Evolutionary conservation across 1,140 invertebrate species (phyloP).

Genomic region (Sitophilus oryzae): DNA sequence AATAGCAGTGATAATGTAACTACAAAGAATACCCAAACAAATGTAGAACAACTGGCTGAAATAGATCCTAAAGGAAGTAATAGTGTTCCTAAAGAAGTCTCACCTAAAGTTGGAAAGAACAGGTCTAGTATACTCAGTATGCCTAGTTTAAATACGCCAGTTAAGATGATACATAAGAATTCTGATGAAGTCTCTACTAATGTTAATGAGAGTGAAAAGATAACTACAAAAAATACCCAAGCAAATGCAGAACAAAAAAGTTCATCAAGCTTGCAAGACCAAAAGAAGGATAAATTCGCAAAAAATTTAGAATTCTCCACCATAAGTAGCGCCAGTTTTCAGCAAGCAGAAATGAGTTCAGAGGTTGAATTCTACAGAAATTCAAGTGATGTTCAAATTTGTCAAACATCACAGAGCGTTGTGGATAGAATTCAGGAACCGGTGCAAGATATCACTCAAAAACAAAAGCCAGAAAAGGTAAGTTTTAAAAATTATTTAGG

Average conservation of each 20-base stretch:
- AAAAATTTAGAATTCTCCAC: slow-evolving; percentile 19
- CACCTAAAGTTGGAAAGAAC: not conserved
- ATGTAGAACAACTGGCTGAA: not conserved
- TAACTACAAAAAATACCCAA: no score
- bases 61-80: not conserved
- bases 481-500: no score
- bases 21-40: not conserved
- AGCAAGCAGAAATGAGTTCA: slow-evolving; percentile 14
- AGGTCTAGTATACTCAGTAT: not conserved
- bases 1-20: not conserved
- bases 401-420: slow-evolving; percentile 17
- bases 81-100: no score
- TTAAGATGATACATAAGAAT: slow-evolving; percentile 4
- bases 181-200: no score
- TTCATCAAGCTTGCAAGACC: slow-evolving; percentile 7
- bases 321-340: slow-evolving; percentile 22
- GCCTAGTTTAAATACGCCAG: slow-evolving; percentile 4
- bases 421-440: slow-evolving; percentile 6
- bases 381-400: slow-evolving; percentile 13
- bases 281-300: slow-evolving; percentile 9
- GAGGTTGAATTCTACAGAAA: slow-evolving; percentile 24
- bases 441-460: slow-evolving; percentile 2
- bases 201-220: no score
- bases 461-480: slow-evolving; percentile 12
- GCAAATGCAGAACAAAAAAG: no score